Conservation (phyloP, 2,888 invertebrate genomes). For the Heliconius aoede region DNA sequence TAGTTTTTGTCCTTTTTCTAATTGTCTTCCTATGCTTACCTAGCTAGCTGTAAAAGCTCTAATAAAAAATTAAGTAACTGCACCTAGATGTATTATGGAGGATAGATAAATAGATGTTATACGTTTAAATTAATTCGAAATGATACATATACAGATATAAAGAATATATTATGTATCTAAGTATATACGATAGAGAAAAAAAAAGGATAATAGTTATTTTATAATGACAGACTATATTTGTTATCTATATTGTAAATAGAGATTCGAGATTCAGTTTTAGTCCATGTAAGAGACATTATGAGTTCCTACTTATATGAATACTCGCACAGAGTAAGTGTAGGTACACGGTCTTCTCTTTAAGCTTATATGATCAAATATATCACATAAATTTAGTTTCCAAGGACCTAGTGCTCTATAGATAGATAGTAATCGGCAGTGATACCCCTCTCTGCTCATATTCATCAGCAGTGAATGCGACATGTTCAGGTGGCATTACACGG, state of each 20-base stretch:
- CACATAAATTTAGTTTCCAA: conserved; percentile 11
- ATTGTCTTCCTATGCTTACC: conserved; percentile 70
- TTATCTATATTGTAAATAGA: too few species aligned
- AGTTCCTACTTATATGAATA: too few species aligned
- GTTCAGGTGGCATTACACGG: conserved; percentile 58
- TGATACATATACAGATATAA: not conserved
- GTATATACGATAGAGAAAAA: not conserved
- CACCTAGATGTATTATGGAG: not conserved
- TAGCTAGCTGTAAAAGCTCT: conserved; percentile 50
- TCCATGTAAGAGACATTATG: too few species aligned
- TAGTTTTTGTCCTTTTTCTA: conserved; percentile 76
- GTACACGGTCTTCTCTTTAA: too few species aligned
- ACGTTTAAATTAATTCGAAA: not conserved
- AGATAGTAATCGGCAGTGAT: conserved; percentile 36
- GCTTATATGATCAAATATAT: not conserved
- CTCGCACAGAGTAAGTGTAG: too few species aligned
- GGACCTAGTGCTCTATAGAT: conserved; percentile 14
- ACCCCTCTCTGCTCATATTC: conserved; percentile 44
- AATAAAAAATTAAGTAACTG: conserved; percentile 24
- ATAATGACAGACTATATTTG: too few species aligned
- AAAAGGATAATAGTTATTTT: too few species aligned
- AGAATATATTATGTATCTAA: not conserved
- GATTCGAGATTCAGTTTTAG: too few species aligned
- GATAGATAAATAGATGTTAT: not conserved
- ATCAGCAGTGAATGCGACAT: conserved; percentile 58